Evolutionary conservation across 2,797 vertebrate genomes (phyloP).

Genomic region (Labeo calbasu): DNA sequence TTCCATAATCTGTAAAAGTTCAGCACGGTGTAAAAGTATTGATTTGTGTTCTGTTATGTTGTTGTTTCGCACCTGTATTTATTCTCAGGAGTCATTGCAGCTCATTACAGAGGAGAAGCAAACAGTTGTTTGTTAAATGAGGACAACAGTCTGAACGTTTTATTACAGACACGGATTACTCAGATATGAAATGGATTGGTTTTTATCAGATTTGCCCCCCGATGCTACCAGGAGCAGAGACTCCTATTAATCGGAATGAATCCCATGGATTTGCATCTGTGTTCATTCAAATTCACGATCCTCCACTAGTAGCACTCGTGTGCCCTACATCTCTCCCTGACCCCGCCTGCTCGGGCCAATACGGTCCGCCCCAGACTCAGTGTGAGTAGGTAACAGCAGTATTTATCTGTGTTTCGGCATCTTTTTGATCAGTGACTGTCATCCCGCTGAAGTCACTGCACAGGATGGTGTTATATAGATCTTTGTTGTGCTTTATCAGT

Average conservation of each 20-base stretch:
- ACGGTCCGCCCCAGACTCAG: conserved; percentile 58
- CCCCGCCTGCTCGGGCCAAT: conserved; percentile 47
- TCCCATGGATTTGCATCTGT: conserved; percentile 26
- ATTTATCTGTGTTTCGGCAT: conserved; percentile 35
- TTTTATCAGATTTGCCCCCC: neutral
- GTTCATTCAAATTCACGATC: conserved; percentile 19
- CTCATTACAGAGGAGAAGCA: neutral
- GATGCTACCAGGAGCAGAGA: neutral
- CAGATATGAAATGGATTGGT: neutral
- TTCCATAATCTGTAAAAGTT: neutral
- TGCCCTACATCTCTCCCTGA: conserved; percentile 41
- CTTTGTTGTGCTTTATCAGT: neutral
- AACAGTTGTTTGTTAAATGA: neutral
- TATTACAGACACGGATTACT: conserved; percentile 7
- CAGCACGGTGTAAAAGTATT: neutral
- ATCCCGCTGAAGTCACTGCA: neutral
- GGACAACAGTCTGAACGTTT: neutral
- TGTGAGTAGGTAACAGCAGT: conserved; percentile 37
- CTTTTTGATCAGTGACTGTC: conserved; percentile 1
- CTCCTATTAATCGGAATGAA: conserved; percentile 20
- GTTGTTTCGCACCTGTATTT: neutral
- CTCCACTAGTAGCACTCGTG: conserved; percentile 24
- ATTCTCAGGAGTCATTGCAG: neutral
- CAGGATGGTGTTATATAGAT: neutral
- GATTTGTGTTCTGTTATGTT: neutral